Evolutionary conservation across 2,888 invertebrate genomes (phyloP), one percentile per base, ranked within the genome.

Genomic region (Drosophila peninsularis): DNA sequence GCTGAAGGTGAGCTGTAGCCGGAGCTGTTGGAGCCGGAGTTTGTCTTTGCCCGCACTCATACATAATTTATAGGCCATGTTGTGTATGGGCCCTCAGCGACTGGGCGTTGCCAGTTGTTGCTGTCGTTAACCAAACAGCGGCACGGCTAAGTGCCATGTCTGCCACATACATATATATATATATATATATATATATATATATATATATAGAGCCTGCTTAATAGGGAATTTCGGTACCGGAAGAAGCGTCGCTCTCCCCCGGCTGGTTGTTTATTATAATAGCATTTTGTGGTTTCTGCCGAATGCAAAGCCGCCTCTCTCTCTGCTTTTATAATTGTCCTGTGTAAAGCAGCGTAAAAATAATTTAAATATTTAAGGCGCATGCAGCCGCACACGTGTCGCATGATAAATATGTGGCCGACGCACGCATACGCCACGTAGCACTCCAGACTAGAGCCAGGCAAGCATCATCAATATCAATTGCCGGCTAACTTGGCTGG

Each of bases 201-300:
- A 7, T 42, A 19, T 44, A 7, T 42, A 13, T 44, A 13, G 0
- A 34, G 37, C 17, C 53, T 44, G 27, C 32, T 34, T 45, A 49
- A 58, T 39, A 47, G 21, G 21, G 44, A 39, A 39, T 27, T 49
- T 41, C 45, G 60, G 55, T 52, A 45, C 76, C 86, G 86, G 86
- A 88, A 86, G 80, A 72, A 70, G 13, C 10, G 71, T 17, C 10
- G 27, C 36, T 37, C 45, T 9, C 6, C 6, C 56, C 27, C 36
- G 14, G 45, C 27, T 71, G 67, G 45, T 84, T 84, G 82, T 85
- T 84, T 88, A 88, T 82, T 85, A 85, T 84, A 84, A 85, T 88
- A 88, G 86, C 82, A 75, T 82, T 87, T 88, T 75, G 82, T 68
- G 83, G 83, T 75, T 85, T 75, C 70, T 60, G 52, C 62, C 65